Evolutionary conservation across 2,113 vertebrate genomes (phyloP).

Genomic region (Zapornia atra): DNA sequence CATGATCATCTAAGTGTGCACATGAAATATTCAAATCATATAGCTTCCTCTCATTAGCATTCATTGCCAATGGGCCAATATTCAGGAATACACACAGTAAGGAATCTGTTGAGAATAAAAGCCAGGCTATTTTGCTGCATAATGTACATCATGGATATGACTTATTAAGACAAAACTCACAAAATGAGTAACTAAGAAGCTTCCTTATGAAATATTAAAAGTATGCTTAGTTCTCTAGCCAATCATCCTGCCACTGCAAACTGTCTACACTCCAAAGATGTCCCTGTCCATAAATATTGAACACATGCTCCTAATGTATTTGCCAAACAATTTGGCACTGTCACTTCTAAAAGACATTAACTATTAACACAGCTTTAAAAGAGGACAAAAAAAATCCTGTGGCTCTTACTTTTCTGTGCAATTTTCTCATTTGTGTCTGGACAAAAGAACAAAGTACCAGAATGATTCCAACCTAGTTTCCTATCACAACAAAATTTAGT

Average conservation of each 20-base stretch:
- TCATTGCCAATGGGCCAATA: neutral
- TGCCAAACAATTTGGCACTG: slow-evolving; percentile 1
- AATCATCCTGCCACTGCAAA: slow-evolving; percentile 3
- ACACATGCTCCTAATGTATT: neutral
- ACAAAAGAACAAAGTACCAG: neutral
- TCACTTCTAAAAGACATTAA: neutral
- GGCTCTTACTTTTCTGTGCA: neutral
- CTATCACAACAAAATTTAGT: neutral
- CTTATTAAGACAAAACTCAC: neutral
- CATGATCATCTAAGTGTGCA: neutral
- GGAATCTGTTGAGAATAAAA: slow-evolving; percentile 16
- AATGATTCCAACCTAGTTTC: neutral
- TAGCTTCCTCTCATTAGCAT: neutral
- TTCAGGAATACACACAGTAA: slow-evolving; percentile 4
- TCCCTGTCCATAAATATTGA: slow-evolving; percentile 50
- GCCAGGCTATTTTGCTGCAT: neutral
- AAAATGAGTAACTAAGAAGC: neutral
- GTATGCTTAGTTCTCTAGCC: slow-evolving; percentile 18
- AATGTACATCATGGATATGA: neutral
- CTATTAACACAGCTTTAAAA: neutral
- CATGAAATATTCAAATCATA: neutral
- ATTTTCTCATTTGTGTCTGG: neutral
- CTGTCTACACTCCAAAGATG: neutral
- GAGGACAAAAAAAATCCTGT: neutral
- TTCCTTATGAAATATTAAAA: slow-evolving; percentile 32